phyloP scores from a whole-genome alignment of 2,797 vertebrate species.

The Telmatherina bonti region DNA sequence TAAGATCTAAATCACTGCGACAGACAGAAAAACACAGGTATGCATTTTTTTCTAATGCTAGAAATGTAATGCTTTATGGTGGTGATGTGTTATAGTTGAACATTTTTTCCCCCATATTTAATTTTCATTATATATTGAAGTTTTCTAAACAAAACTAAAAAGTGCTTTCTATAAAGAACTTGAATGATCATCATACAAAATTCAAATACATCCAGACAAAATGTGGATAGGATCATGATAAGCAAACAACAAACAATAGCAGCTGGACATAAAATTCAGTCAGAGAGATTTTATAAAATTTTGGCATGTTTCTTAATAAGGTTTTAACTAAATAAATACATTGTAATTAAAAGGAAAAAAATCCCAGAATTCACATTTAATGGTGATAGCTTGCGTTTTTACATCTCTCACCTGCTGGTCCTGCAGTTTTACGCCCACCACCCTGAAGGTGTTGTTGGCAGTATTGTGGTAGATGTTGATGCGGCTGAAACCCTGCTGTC shows the following conservation, averaged over 20 bases:
- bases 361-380: neutral
- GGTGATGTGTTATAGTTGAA: no score
- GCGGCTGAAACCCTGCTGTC: constrained; percentile 98
- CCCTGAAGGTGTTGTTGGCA: constrained; percentile 84
- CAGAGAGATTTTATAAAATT: neutral
- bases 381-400: neutral
- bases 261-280: neutral
- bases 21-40: no score
- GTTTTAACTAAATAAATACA: neutral
- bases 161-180: no score
- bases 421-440: constrained; percentile 98
- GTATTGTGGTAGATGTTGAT: constrained; percentile 99
- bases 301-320: neutral
- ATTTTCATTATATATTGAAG: no score
- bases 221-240: neutral
- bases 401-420: constrained; percentile 91
- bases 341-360: neutral
- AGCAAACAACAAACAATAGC: neutral
- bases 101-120: no score
- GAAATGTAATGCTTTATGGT: neutral
- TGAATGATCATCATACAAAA: neutral
- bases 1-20: no score
- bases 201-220: neutral
- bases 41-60: neutral
- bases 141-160: no score